These are phyloP conservation scores for Lutjanus argentimaculatus DNA, from an alignment of 2,797 vertebrate species.

Conservation along the genomic window DNA sequence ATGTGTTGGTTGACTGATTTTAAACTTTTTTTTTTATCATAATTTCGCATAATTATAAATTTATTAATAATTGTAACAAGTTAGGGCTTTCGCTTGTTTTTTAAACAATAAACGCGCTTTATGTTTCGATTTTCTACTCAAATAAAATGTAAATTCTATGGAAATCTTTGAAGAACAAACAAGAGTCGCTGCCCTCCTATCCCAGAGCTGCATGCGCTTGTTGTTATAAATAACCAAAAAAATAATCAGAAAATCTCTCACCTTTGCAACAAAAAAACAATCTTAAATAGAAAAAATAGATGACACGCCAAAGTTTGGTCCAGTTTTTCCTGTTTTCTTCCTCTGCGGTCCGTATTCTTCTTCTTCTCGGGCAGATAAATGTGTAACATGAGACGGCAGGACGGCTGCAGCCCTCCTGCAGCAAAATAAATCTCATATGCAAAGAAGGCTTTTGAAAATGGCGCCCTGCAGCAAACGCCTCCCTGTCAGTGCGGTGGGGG, in stretches of 20 bases:
- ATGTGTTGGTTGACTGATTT: background rate
- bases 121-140: background rate
- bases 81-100: background rate
- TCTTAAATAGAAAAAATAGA: background rate
- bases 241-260: conserved; percentile 56
- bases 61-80: background rate
- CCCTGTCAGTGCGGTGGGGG: conserved; percentile 49
- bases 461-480: conserved; percentile 76
- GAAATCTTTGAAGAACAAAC: background rate
- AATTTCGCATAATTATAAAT: background rate
- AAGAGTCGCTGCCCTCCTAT: background rate
- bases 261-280: conserved; percentile 52
- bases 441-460: conserved; percentile 82
- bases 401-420: conserved; percentile 63
- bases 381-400: conserved; percentile 77
- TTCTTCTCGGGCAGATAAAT: conserved; percentile 13
- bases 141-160: background rate
- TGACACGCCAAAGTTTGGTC: background rate
- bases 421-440: conserved; percentile 75
- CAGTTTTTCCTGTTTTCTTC: conserved; percentile 23
- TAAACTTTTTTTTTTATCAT: too few relatives aligned
- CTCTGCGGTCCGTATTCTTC: conserved; percentile 31
- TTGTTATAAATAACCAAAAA: background rate
- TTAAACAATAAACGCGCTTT: background rate
- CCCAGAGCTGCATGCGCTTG: background rate